phyloP scores from a whole-genome alignment of 2,797 vertebrate genomes.

The Mus spretus region DNA sequence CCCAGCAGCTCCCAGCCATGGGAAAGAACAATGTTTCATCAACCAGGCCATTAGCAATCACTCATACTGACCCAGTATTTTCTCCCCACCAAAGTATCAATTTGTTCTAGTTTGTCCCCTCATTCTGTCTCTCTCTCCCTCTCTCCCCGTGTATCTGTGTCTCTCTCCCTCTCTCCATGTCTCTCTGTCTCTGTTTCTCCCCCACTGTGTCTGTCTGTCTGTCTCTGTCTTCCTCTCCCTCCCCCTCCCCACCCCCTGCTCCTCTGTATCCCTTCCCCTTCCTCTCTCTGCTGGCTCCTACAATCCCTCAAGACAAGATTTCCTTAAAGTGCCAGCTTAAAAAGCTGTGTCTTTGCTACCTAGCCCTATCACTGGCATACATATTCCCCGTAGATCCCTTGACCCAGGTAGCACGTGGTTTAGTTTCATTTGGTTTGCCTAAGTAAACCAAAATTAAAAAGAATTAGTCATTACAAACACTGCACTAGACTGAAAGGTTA shows the following conservation, averaged over 20 bases:
- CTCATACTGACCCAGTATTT: constrained; percentile 61
- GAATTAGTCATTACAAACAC: constrained; percentile 43
- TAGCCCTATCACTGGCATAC: constrained; percentile 1
- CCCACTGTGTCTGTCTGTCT: too few species aligned
- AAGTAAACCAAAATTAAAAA: constrained; percentile 63
- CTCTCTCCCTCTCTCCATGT: background rate
- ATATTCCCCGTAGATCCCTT: constrained; percentile 46
- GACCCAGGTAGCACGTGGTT: background rate
- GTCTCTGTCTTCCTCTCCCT: background rate
- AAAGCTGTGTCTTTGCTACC: constrained; percentile 43
- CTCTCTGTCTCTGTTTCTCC: too few species aligned
- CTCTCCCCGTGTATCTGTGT: too few species aligned
- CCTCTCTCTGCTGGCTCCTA: constrained; percentile 9
- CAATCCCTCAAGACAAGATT: constrained; percentile 69
- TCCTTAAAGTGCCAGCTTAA: constrained; percentile 56
- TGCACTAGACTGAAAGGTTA: constrained; percentile 65
- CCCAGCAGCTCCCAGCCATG: constrained; percentile 1
- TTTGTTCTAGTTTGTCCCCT: background rate
- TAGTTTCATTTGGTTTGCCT: constrained; percentile 45
- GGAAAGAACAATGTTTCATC: constrained; percentile 51
- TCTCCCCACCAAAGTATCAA: constrained; percentile 16
- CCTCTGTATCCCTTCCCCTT: background rate
- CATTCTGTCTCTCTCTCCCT: background rate
- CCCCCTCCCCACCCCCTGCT: too few species aligned
- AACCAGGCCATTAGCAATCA: constrained; percentile 53